phyloP scores from a whole-genome alignment of 2,888 invertebrate genomes.

The Euzophera pinguis region DNA sequence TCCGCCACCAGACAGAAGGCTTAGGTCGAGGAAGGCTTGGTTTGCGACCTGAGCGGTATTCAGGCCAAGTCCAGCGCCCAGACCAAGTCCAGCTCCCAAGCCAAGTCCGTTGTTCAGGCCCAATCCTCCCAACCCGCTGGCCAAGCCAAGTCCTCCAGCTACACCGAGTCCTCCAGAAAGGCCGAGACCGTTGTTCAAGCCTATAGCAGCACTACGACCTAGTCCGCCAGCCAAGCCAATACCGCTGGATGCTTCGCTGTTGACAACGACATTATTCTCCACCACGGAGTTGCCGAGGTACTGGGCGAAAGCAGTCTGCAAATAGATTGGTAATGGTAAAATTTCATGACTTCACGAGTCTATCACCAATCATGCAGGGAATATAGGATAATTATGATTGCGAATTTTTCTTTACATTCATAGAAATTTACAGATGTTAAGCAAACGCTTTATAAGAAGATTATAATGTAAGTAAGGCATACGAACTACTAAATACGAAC shows the following conservation, averaged over 20 bases:
- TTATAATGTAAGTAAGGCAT: too few relatives aligned
- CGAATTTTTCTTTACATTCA: too few relatives aligned
- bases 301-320: conserved; percentile 25
- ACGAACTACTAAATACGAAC: conserved; percentile 1
- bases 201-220: neutral
- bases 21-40: neutral
- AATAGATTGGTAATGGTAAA: too few relatives aligned
- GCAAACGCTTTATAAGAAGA: too few relatives aligned
- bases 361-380: too few relatives aligned
- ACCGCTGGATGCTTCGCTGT: neutral
- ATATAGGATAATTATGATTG: too few relatives aligned
- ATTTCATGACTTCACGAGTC: too few relatives aligned
- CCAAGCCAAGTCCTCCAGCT: neutral
- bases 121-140: neutral
- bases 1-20: neutral
- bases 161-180: neutral
- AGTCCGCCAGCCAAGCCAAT: neutral
- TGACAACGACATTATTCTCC: conserved; percentile 11
- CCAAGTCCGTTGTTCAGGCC: neutral
- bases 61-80: neutral
- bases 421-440: too few relatives aligned
- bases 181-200: neutral
- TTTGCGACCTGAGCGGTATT: neutral
- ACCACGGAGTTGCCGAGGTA: conserved; percentile 22
- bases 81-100: neutral